Conservation (phyloP, 2,113 vertebrate species). For the Pleuronectes platessa region DNA sequence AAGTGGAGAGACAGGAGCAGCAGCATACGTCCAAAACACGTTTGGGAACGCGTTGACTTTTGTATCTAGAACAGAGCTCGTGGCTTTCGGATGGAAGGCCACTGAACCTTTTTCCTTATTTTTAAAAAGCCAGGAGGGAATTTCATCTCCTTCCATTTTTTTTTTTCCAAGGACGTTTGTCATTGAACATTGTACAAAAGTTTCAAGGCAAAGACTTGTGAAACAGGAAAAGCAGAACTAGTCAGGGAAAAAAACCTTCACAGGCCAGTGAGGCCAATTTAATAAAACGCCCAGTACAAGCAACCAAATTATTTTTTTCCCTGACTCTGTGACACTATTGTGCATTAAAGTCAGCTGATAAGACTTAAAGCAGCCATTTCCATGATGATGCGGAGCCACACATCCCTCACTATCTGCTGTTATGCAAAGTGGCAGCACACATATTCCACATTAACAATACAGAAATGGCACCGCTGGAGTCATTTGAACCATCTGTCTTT, state of each 20-base stretch:
- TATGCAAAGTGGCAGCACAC: conserved; percentile 19
- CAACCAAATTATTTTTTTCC: conserved; percentile 14
- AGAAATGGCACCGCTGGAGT: conserved; percentile 17
- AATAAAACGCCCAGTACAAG: conserved; percentile 32
- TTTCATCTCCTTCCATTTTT: conserved; percentile 59
- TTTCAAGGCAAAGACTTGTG: conserved; percentile 50
- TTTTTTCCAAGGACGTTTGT: conserved; percentile 74
- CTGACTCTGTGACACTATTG: conserved; percentile 40
- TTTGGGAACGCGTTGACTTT: conserved; percentile 62
- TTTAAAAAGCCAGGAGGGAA: conserved; percentile 60
- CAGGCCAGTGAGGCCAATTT: conserved; percentile 9
- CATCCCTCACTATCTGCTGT: conserved; percentile 16
- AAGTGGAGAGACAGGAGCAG: conserved; percentile 51
- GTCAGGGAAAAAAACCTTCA: conserved; percentile 31
- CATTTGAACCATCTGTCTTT: conserved; percentile 20
- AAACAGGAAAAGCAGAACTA: conserved; percentile 45
- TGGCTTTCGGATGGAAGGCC: conserved; percentile 61
- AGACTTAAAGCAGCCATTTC: conserved; percentile 25
- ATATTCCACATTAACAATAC: conserved; percentile 27
- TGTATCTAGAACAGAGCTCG: conserved; percentile 61
- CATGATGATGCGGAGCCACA: conserved; percentile 20
- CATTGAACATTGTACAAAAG: conserved; percentile 63
- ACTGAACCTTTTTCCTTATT: conserved; percentile 51
- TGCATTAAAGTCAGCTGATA: conserved; percentile 14
- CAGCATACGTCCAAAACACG: conserved; percentile 61